Percentiles rank a stretch among this genome's conserved stretches.
Evolutionary conservation across 1,140 invertebrate genomes (phyloP).

Genomic region (Andrena cerasifolii): DNA sequence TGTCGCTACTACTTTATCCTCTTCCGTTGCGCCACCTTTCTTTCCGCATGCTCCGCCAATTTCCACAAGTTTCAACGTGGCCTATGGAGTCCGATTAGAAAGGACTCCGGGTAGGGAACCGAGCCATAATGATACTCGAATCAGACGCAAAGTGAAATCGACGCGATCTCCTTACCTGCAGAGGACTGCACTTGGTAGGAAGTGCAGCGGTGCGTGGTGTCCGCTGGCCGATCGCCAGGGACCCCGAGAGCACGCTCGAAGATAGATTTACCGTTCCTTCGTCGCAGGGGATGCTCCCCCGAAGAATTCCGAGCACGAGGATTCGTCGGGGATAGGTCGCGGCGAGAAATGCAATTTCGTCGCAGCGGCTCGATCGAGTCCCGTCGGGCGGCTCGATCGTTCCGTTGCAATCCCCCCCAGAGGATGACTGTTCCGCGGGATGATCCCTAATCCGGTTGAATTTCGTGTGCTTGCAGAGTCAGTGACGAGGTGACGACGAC

Average conservation of each 20-base stretch:
- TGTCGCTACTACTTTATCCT: not conserved
- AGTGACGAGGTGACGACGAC: slow-evolving; percentile 78
- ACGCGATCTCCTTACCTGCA: slow-evolving; percentile 16
- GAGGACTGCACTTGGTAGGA: not conserved
- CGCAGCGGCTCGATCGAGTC: not conserved
- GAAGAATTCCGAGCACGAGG: not conserved
- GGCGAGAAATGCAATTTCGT: slow-evolving; percentile 5
- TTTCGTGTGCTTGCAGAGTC: slow-evolving; percentile 63
- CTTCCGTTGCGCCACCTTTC: not conserved
- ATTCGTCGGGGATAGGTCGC: not conserved
- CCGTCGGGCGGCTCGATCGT: not conserved
- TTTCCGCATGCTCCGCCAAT: not conserved
- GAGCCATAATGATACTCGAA: not conserved
- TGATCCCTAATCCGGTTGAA: not conserved
- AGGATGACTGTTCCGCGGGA: not conserved
- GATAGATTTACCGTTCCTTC: slow-evolving; percentile 21
- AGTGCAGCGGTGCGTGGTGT: slow-evolving; percentile 4
- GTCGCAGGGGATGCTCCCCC: not conserved
- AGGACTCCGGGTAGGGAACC: not conserved
- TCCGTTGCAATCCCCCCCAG: too few species aligned
- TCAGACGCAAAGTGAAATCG: not conserved
- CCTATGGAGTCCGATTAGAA: not conserved
- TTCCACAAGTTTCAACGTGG: not conserved
- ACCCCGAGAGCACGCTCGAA: not conserved
- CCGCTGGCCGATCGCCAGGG: slow-evolving; percentile 25